Percentiles rank a stretch among this genome's conserved stretches.
phyloP scores from a whole-genome alignment of 2,113 vertebrate species.

The Chascanopsetta lugubris region DNA sequence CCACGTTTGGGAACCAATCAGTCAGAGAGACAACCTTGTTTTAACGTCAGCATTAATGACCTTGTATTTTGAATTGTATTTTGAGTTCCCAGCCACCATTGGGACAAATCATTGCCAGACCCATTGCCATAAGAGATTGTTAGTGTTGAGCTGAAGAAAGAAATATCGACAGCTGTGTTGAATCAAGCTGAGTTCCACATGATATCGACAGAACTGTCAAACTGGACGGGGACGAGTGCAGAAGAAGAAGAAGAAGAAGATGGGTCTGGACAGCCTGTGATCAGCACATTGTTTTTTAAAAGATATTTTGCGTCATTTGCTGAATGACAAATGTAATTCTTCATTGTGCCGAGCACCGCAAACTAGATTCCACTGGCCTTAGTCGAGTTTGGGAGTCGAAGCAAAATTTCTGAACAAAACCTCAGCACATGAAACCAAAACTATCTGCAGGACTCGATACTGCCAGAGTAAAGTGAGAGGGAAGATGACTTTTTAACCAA shows the following conservation, averaged over 20 bases:
- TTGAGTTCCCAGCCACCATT: not conserved
- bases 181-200: slow-evolving; percentile 7
- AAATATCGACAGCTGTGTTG: slow-evolving; percentile 18
- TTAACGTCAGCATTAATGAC: not conserved
- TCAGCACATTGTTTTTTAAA: slow-evolving; percentile 20
- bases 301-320: slow-evolving; percentile 18
- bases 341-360: slow-evolving; percentile 11
- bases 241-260: slow-evolving; percentile 2
- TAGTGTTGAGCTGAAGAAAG: not conserved
- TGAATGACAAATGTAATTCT: slow-evolving; percentile 23
- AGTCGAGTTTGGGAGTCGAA: slow-evolving; percentile 9
- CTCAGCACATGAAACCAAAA: slow-evolving; percentile 37
- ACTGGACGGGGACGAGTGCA: slow-evolving; percentile 4
- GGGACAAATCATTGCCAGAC: not conserved
- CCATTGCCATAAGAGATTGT: not conserved
- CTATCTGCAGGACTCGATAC: slow-evolving; percentile 19
- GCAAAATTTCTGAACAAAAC: slow-evolving; percentile 12
- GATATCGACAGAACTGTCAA: slow-evolving; percentile 27
- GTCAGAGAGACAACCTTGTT: not conserved
- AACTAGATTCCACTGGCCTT: slow-evolving; percentile 20
- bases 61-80: too few relatives aligned
- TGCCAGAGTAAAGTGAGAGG: slow-evolving; percentile 3
- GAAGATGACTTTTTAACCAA: slow-evolving; percentile 2
- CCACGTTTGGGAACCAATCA: too few relatives aligned
- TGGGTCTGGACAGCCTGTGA: slow-evolving; percentile 26